Percentiles rank a stretch among this genome's conserved stretches.
phyloP scores from a whole-genome alignment of 2,113 vertebrate species.

The Hylia prasina region DNA sequence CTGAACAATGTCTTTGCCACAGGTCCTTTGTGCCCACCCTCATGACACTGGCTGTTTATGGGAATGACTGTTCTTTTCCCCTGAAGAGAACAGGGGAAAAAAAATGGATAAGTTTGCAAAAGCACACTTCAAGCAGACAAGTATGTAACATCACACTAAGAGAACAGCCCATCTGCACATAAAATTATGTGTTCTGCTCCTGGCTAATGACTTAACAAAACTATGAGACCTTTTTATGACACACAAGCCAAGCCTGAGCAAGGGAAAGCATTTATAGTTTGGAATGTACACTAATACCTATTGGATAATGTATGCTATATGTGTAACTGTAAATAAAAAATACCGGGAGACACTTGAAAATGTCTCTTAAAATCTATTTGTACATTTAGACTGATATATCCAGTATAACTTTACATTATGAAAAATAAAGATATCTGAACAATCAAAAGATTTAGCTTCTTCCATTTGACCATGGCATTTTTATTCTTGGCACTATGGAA shows the following conservation, averaged over 20 bases:
- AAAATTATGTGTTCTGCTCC: neutral
- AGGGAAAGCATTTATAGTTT: neutral
- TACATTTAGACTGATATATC: neutral
- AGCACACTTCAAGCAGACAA: neutral
- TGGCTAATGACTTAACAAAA: neutral
- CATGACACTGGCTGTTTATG: fast-evolving
- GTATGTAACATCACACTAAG: neutral
- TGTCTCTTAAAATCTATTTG: neutral
- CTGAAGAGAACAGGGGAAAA: neutral
- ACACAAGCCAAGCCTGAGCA: neutral
- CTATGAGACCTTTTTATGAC: neutral
- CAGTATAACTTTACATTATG: neutral
- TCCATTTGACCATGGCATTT: neutral
- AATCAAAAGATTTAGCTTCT: neutral
- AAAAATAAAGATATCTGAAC: neutral
- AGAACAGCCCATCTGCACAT: neutral
- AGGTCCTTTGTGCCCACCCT: neutral
- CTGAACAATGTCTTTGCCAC: neutral
- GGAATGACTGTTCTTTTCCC: neutral
- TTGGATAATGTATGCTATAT: neutral
- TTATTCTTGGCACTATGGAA: neutral
- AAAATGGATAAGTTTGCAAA: neutral
- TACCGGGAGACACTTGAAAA: neutral
- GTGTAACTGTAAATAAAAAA: neutral
- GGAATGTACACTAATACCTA: fast-evolving